Base-by-base conservation (phyloP, 2,113 vertebrate genomes). In the Manacus vitellinus region DNA sequence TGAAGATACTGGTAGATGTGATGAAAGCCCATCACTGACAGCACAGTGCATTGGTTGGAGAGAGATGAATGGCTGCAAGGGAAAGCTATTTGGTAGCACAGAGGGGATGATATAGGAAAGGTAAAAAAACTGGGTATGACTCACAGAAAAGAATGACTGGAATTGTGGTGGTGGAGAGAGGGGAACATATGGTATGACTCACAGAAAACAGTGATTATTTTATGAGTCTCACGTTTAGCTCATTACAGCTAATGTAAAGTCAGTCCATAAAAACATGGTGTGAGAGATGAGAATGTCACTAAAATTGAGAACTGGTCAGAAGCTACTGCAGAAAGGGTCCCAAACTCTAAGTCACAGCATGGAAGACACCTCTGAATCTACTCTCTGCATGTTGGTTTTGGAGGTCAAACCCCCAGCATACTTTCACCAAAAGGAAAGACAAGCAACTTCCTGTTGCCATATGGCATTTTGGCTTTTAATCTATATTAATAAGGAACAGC, bases 151-250 rank as follows among this genome's bases (percentile, higher is more conserved):
- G 41, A 77, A 77, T 24, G 25, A 33, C 4, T 65, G 74, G 72
- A 86, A 91, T 67, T 67, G 65, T 62, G 55, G 30, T 75, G 31
- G 28, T 78, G 47, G 41, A 81, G 27, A 41, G 30, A 67, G 27
- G 19, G 22, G 15, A 46, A 47, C 67, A 77, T 39, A 70, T 33
- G 41, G 58, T 33, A 47, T 39, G 58, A 73, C 35, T 92, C 81
- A 88, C 41, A 51, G 67, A 63, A 85, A 91, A 85, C 46, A 66
- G 58, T 12, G 55, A 92, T 77, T 76, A 82, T 73, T 94, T 83
- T 70, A 90, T 91, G 88, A 88, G 59, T 82, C 87, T 31, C 33
- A 54, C 22, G 37, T 76, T 89, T 46, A 85, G 63, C 51, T 90
- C 85, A 27, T 79, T 88, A 61, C 22, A 80, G 43, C 51, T 54